Evolutionary conservation across 2,888 invertebrate genomes (phyloP).

Genomic region (Adelphocoris suturalis): DNA sequence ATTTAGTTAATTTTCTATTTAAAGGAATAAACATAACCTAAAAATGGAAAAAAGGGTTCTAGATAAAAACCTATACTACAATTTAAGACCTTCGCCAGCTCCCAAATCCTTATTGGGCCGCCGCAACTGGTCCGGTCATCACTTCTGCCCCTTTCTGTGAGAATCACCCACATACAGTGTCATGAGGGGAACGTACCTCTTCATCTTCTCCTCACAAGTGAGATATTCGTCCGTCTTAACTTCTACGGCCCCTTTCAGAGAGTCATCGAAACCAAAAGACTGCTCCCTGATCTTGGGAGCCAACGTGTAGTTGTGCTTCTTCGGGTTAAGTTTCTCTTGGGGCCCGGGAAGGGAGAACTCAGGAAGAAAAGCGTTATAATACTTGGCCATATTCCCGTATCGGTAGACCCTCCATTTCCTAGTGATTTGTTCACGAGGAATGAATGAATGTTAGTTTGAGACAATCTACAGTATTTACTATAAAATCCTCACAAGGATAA

Average conservation of each 20-base stretch:
- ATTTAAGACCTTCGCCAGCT: too few relatives aligned
- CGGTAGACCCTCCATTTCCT: slow-evolving; percentile 60
- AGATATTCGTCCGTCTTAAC: background rate
- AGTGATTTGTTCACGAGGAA: background rate
- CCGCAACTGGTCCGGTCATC: too few relatives aligned
- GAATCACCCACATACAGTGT: too few relatives aligned
- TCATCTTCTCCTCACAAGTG: slow-evolving; percentile 62
- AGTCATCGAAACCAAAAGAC: background rate
- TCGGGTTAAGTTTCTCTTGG: slow-evolving; percentile 17
- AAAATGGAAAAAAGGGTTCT: too few relatives aligned
- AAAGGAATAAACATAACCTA: too few relatives aligned
- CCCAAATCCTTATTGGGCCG: too few relatives aligned
- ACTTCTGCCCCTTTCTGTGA: too few relatives aligned
- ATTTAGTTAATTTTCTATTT: too few relatives aligned
- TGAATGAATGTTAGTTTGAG: background rate
- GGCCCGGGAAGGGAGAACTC: slow-evolving; percentile 42
- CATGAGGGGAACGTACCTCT: background rate
- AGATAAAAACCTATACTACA: too few relatives aligned
- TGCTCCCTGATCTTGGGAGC: slow-evolving; percentile 19
- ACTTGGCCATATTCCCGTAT: slow-evolving; percentile 66
- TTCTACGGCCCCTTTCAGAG: background rate
- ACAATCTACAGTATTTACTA: background rate
- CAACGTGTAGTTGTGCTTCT: slow-evolving; percentile 62
- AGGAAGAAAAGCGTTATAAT: slow-evolving; percentile 58
- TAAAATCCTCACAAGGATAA: too few relatives aligned